Conservation (phyloP, 2,797 vertebrate genomes). For the Momotus momota region DNA sequence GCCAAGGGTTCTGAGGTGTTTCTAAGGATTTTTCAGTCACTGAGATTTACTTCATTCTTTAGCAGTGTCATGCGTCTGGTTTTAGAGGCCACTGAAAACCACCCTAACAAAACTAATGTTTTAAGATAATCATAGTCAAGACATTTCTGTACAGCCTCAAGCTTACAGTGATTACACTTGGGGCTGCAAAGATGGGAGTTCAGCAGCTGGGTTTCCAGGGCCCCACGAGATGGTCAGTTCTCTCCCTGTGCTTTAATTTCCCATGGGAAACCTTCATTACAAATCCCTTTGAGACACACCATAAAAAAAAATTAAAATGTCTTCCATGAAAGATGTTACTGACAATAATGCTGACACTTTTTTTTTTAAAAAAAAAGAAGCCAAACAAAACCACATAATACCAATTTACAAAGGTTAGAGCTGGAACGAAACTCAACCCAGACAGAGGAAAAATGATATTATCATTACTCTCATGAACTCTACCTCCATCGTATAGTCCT, state of each 20-base stretch:
- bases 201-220: background rate
- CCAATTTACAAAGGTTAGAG: background rate
- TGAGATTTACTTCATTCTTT: background rate
- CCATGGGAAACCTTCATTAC: background rate
- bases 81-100: background rate
- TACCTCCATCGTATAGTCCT: conserved; percentile 75
- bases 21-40: background rate
- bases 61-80: fast-evolving
- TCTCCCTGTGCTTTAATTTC: background rate
- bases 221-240: background rate
- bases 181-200: background rate
- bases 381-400: background rate
- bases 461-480: background rate
- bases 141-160: background rate
- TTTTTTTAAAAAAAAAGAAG: too few species aligned
- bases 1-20: background rate
- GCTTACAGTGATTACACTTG: background rate
- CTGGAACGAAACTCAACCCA: background rate
- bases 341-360: background rate
- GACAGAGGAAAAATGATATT: background rate
- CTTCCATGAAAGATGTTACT: background rate
- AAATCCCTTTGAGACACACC: background rate
- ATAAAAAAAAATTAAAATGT: background rate
- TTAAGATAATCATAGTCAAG: background rate
- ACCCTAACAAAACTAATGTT: background rate